Conservation (phyloP, 2,797 vertebrate species). For the Xyrichtys novacula region DNA sequence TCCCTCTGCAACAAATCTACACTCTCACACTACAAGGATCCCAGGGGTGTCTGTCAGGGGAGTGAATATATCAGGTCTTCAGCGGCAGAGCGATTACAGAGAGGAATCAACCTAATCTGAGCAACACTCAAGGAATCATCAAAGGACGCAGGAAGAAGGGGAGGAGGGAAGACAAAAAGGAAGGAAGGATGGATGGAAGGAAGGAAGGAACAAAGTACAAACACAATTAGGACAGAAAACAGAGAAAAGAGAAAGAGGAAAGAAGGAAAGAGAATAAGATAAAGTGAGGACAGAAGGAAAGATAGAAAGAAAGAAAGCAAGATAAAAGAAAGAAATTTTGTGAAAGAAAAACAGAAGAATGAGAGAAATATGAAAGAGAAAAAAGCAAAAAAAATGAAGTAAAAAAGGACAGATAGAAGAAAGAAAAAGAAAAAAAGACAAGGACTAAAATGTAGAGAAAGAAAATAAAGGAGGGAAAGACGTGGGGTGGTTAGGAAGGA, state of each 20-base stretch:
- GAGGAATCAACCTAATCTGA: slow-evolving; percentile 14
- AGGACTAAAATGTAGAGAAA: slow-evolving; percentile 10
- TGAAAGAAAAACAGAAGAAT: not conserved
- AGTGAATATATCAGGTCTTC: slow-evolving; percentile 28
- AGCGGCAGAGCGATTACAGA: slow-evolving; percentile 17
- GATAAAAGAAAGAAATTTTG: not conserved
- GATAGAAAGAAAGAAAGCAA: no score
- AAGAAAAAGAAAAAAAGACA: slow-evolving; percentile 12
- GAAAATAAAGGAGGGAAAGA: not conserved
- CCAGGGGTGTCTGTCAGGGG: slow-evolving; percentile 26
- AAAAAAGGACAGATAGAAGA: not conserved
- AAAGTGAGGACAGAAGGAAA: not conserved
- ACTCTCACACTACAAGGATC: slow-evolving; percentile 7
- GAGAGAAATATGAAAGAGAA: not conserved
- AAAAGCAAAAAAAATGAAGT: not conserved
- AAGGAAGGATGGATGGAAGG: not conserved
- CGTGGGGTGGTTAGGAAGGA: no score
- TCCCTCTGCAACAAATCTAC: slow-evolving; percentile 26
- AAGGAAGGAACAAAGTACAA: not conserved
- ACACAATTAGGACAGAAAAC: not conserved
- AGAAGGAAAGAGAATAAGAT: not conserved
- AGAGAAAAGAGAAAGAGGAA: not conserved
- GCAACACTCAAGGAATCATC: slow-evolving; percentile 5
- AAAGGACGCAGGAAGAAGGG: not conserved
- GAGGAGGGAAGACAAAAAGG: not conserved